These are phyloP conservation scores for Alethe diademata DNA, from an alignment of 2,113 vertebrate species.

Conservation along the genomic window DNA sequence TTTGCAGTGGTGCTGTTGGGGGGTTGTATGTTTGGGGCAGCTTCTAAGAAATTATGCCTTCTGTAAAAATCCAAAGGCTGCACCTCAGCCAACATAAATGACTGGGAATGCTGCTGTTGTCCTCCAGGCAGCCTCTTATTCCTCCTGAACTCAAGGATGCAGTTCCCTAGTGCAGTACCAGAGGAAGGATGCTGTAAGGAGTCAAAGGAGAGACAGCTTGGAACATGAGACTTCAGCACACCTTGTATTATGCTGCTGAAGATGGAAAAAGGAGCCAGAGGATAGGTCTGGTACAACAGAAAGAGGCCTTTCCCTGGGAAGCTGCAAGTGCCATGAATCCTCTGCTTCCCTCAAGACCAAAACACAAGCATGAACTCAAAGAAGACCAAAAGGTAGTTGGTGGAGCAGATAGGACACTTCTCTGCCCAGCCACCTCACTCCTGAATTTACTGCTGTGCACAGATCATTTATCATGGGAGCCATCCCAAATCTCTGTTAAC, in stretches of 20 bases:
- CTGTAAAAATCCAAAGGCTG: not conserved
- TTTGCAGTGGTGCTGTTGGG: not conserved
- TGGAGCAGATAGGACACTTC: not conserved
- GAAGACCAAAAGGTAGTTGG: not conserved
- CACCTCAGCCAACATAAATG: accelerated
- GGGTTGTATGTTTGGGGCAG: not conserved
- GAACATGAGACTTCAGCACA: not conserved
- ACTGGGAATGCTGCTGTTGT: accelerated
- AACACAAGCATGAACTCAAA: not conserved
- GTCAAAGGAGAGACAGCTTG: not conserved
- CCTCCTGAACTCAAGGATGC: not conserved
- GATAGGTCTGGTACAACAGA: not conserved
- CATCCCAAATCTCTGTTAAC: not conserved
- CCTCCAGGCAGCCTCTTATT: not conserved
- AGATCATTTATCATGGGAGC: too few species aligned
- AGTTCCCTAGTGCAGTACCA: not conserved
- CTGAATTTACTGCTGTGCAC: not conserved
- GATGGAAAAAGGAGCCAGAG: not conserved
- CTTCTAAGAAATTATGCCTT: not conserved
- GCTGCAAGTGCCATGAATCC: not conserved
- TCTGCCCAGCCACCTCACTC: not conserved
- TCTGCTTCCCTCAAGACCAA: not conserved
- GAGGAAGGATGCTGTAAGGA: not conserved
- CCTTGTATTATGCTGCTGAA: not conserved
- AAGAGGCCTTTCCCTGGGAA: not conserved